Conservation (phyloP, 2,113 vertebrate species). For the Capra hircus region DNA sequence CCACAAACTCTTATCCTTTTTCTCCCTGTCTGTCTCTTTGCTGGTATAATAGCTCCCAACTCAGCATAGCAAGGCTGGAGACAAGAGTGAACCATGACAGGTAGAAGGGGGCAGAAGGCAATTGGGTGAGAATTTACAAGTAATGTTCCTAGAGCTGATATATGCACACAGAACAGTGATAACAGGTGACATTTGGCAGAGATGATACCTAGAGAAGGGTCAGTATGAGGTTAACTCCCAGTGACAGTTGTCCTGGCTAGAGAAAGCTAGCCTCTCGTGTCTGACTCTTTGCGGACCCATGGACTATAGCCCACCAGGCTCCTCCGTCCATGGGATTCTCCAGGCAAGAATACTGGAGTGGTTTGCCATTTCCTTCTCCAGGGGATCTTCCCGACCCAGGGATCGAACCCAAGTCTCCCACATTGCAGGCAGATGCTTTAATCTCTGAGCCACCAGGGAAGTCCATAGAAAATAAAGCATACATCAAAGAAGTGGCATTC, state of each 20-base stretch:
- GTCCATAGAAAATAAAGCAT: background rate
- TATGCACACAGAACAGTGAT: background rate
- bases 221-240: background rate
- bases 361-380: no score
- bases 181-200: background rate
- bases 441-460: no score
- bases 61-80: background rate
- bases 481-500: background rate
- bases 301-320: no score
- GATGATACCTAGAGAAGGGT: background rate
- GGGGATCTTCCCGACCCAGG: no score
- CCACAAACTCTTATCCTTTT: background rate
- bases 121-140: background rate
- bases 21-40: background rate
- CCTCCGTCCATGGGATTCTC: no score
- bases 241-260: background rate
- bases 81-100: background rate
- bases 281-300: no score
- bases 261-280: background rate
- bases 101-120: background rate
- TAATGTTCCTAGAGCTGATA: background rate
- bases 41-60: background rate
- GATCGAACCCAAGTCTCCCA: accelerated
- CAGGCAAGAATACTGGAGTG: no score
- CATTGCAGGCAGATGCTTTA: no score